These are phyloP conservation scores for Aethina tumida DNA, from an alignment of 1,140 invertebrate genomes.

Conservation along the genomic window DNA sequence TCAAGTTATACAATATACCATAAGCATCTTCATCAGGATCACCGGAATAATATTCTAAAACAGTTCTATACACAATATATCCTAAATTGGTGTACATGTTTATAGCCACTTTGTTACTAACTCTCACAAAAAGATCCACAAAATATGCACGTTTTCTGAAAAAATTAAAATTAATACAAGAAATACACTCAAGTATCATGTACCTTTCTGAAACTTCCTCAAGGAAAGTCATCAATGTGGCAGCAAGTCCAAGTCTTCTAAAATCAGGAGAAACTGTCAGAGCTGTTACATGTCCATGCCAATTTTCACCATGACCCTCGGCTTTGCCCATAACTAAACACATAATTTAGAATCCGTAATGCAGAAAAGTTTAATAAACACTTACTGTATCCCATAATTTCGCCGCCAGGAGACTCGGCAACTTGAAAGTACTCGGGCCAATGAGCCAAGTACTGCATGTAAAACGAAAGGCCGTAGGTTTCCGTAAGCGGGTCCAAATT, in stretches of 20 bases:
- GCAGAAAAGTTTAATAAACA: conserved; percentile 23
- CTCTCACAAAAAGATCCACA: conserved; percentile 97
- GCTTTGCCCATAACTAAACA: conserved; percentile 94
- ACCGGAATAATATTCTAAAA: conserved; percentile 95
- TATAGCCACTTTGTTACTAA: conserved; percentile 94
- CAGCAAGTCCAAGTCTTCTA: conserved; percentile 82
- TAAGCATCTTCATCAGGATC: conserved; percentile 98
- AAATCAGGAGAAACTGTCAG: conserved; percentile 93
- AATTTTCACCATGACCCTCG: conserved; percentile 88
- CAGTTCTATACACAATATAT: conserved; percentile 94
- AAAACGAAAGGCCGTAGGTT: conserved; percentile 96
- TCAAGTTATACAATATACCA: conserved; percentile 48
- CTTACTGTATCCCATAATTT: conserved; percentile 98
- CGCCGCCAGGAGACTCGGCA: conserved; percentile 85
- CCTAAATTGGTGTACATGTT: conserved; percentile 95
- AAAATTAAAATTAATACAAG: conserved; percentile 25
- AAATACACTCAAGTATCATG: conserved; percentile 8
- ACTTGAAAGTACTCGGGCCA: conserved; percentile 99
- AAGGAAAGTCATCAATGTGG: conserved; percentile 87
- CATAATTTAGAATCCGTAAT: conserved; percentile 3
- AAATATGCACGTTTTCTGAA: conserved; percentile 91
- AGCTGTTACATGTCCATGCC: conserved; percentile 99
- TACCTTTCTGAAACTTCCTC: conserved; percentile 96
- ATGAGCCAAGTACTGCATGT: conserved; percentile 93
- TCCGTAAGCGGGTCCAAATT: conserved; percentile 96